A percentile compares a stretch with the other conserved stretches of the same genome.
Conservation (phyloP, 2,113 vertebrate genomes). For the Prionailurus viverrinus region DNA sequence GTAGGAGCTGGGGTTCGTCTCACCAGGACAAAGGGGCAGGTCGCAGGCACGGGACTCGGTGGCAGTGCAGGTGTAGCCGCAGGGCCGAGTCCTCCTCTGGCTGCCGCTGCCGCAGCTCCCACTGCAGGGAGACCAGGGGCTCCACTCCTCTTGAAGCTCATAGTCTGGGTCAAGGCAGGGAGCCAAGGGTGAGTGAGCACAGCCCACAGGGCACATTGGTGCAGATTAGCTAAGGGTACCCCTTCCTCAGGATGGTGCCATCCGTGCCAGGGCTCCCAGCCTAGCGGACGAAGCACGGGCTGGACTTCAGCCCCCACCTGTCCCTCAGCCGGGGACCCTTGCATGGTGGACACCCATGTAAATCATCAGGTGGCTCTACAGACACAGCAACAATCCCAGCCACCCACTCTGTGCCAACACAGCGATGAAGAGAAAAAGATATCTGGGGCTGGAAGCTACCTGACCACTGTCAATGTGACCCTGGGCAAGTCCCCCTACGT, state of each 20-base stretch:
- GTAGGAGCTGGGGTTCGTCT: slow-evolving; percentile 5
- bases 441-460: neutral
- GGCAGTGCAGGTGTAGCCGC: slow-evolving; percentile 92
- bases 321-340: neutral
- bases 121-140: slow-evolving; percentile 93
- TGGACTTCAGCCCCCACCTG: neutral
- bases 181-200: neutral
- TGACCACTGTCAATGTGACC: neutral
- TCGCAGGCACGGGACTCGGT: slow-evolving; percentile 92
- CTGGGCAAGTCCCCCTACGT: neutral
- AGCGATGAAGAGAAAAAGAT: neutral
- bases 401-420: neutral
- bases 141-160: slow-evolving; percentile 93
- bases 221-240: neutral
- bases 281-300: neutral
- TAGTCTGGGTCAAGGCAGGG: slow-evolving; percentile 86
- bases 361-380: neutral
- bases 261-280: neutral
- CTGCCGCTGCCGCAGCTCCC: slow-evolving; percentile 91
- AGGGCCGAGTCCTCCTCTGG: slow-evolving; percentile 93
- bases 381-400: neutral
- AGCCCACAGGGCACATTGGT: fast-evolving
- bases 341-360: neutral
- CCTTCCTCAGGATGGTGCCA: neutral
- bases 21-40: slow-evolving; percentile 91